Percentiles rank a stretch among this genome's conserved stretches.
Evolutionary conservation across 2,113 vertebrate species (phyloP).

Genomic region (Myxocyprinus asiaticus): DNA sequence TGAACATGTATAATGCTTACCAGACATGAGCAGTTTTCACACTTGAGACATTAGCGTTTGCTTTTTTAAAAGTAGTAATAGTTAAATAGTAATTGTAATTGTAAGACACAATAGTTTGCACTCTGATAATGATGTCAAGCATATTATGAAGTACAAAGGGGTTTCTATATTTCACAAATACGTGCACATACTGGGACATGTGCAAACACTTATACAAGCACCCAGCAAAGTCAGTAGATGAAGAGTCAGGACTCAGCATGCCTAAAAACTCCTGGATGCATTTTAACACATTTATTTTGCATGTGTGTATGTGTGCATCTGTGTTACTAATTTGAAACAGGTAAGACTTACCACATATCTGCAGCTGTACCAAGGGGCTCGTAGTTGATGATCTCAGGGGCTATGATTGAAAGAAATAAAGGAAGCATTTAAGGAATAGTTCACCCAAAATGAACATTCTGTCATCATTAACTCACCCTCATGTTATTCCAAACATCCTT

Average conservation of each 20-base stretch:
- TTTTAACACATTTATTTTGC: not conserved
- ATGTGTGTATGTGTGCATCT: not conserved
- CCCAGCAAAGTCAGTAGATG: not conserved
- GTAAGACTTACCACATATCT: slow-evolving; percentile 78
- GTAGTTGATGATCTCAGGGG: slow-evolving; percentile 77
- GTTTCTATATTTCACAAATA: not conserved
- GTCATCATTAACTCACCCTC: too few species aligned
- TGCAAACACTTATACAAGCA: not conserved
- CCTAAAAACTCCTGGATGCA: slow-evolving; percentile 5
- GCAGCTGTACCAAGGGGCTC: slow-evolving; percentile 72
- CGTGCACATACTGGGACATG: not conserved
- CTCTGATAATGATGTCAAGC: too few species aligned
- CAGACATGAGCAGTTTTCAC: not conserved
- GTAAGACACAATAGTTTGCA: too few species aligned
- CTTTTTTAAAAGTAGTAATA: not conserved
- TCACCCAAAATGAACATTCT: too few species aligned
- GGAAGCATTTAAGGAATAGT: too few species aligned
- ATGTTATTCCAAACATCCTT: too few species aligned
- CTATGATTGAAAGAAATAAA: slow-evolving; percentile 48
- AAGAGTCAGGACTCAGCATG: slow-evolving; percentile 29
- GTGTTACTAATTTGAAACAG: slow-evolving; percentile 1
- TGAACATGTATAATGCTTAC: not conserved
- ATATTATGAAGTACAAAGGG: not conserved
- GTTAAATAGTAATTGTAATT: too few species aligned
- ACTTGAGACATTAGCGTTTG: not conserved